These are phyloP conservation scores for Scaptomyza graminum DNA, from an alignment of 1,140 invertebrate species.

Conservation along the genomic window DNA sequence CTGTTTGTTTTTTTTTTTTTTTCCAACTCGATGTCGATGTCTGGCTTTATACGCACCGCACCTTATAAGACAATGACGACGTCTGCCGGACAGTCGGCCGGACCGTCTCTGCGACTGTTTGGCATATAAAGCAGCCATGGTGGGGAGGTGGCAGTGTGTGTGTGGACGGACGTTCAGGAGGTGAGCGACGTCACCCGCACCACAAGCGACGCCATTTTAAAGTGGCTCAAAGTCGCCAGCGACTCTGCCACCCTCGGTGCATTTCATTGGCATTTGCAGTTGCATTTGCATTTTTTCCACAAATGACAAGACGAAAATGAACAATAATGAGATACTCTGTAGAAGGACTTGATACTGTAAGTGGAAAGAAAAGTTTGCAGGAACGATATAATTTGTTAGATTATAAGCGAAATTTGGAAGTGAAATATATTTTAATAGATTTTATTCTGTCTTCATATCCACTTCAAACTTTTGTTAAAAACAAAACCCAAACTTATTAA, in stretches of 20 bases:
- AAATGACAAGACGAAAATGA: neutral
- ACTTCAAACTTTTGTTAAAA: too few species aligned
- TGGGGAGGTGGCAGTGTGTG: neutral
- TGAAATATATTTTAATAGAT: too few species aligned
- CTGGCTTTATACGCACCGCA: slow-evolving; percentile 78
- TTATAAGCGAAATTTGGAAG: too few species aligned
- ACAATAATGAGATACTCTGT: neutral
- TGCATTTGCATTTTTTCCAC: slow-evolving; percentile 29
- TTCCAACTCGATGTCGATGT: slow-evolving; percentile 40
- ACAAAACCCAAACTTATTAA: too few species aligned
- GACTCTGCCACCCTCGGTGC: slow-evolving; percentile 33
- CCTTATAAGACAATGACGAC: slow-evolving; percentile 76
- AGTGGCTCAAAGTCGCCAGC: slow-evolving; percentile 28
- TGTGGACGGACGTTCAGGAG: neutral
- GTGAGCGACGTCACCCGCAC: slow-evolving; percentile 46
- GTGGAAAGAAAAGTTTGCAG: neutral
- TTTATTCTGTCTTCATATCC: too few species aligned
- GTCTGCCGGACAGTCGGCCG: slow-evolving; percentile 50
- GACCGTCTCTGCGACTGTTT: slow-evolving; percentile 33
- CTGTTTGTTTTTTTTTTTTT: slow-evolving; percentile 41
- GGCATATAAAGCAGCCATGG: slow-evolving; percentile 70
- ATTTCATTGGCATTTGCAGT: slow-evolving; percentile 35
- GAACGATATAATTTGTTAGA: too few species aligned
- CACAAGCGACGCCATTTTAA: slow-evolving; percentile 57
- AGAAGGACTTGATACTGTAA: neutral